Percentiles rank a stretch among this genome's conserved stretches.
Conservation (phyloP, 2,888 invertebrate genomes). For the Smittia sp. region DNA sequence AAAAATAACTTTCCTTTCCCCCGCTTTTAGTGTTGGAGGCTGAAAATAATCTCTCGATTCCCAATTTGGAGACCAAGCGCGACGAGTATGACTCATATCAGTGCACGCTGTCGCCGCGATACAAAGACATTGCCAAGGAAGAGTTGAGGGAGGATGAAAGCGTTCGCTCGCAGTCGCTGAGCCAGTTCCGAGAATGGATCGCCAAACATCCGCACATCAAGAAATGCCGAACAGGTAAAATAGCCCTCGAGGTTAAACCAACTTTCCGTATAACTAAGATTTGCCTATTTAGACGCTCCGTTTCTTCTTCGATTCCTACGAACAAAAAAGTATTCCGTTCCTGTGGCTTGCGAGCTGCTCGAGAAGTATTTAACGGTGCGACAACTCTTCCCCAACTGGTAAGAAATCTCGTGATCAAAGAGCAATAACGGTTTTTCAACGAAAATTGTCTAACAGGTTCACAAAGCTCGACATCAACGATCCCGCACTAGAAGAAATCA, state of each 20-base stretch:
- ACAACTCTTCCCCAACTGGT: slow-evolving; percentile 80
- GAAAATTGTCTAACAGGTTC: too few relatives aligned
- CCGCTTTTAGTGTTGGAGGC: slow-evolving; percentile 52
- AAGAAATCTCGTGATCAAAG: too few relatives aligned
- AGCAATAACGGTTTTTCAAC: too few relatives aligned
- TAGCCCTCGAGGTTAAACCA: background rate
- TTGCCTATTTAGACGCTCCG: slow-evolving; percentile 60
- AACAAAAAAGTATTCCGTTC: slow-evolving; percentile 83
- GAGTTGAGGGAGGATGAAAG: slow-evolving; percentile 79
- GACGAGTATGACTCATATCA: slow-evolving; percentile 51
- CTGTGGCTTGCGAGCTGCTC: slow-evolving; percentile 80
- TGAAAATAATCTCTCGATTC: slow-evolving; percentile 47
- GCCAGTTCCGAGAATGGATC: slow-evolving; percentile 80
- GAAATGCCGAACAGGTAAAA: slow-evolving; percentile 69
- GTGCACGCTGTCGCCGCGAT: slow-evolving; percentile 50
- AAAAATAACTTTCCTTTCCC: slow-evolving; percentile 24
- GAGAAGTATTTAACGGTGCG: slow-evolving; percentile 83
- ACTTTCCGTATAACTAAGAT: background rate
- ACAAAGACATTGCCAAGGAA: slow-evolving; percentile 63
- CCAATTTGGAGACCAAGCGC: slow-evolving; percentile 47
- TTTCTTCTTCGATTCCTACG: slow-evolving; percentile 81
- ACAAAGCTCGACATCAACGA: slow-evolving; percentile 75
- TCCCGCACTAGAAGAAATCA: slow-evolving; percentile 73
- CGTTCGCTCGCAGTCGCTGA: slow-evolving; percentile 68
- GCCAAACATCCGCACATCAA: slow-evolving; percentile 77